Conservation (phyloP, 2,113 vertebrate species). For the Larimichthys polyactis region DNA sequence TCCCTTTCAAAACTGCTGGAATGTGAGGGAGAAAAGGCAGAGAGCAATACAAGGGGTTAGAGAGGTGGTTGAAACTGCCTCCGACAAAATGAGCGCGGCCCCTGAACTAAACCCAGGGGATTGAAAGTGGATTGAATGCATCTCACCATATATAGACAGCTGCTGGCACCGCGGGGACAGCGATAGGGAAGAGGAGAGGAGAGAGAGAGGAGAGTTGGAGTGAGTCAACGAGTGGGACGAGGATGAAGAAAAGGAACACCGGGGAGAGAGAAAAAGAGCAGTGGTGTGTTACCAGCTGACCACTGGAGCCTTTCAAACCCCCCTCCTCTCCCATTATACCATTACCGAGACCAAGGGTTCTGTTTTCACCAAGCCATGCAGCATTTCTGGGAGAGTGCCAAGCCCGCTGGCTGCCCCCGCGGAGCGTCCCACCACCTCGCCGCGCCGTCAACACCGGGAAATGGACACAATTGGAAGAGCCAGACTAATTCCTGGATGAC, state of each 20-base stretch:
- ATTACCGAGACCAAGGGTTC: slow-evolving; percentile 66
- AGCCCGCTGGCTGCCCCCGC: slow-evolving; percentile 44
- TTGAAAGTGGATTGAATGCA: slow-evolving; percentile 82
- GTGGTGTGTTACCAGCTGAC: slow-evolving; percentile 73
- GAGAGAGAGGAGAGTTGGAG: slow-evolving; percentile 33
- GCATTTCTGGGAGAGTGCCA: slow-evolving; percentile 53
- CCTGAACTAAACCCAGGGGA: slow-evolving; percentile 80
- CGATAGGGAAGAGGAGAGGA: slow-evolving; percentile 14
- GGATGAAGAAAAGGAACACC: slow-evolving; percentile 65
- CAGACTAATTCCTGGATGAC: slow-evolving; percentile 74
- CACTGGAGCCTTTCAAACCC: slow-evolving; percentile 68
- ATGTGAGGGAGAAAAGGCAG: slow-evolving; percentile 60
- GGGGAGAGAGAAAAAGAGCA: slow-evolving; percentile 66
- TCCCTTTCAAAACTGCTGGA: slow-evolving; percentile 53
- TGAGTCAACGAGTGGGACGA: slow-evolving; percentile 59
- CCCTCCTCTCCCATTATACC: slow-evolving; percentile 60
- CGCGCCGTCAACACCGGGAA: slow-evolving; percentile 55
- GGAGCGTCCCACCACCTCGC: slow-evolving; percentile 48
- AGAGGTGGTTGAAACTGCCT: slow-evolving; percentile 67
- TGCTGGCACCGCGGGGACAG: slow-evolving; percentile 35
- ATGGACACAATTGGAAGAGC: slow-evolving; percentile 59
- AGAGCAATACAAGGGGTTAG: slow-evolving; percentile 63
- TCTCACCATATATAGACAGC: slow-evolving; percentile 71
- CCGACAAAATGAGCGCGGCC: slow-evolving; percentile 74
- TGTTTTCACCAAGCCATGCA: slow-evolving; percentile 53